Evolutionary conservation across 2,888 invertebrate genomes (phyloP).

Genomic region (Brachyopa scutellaris): DNA sequence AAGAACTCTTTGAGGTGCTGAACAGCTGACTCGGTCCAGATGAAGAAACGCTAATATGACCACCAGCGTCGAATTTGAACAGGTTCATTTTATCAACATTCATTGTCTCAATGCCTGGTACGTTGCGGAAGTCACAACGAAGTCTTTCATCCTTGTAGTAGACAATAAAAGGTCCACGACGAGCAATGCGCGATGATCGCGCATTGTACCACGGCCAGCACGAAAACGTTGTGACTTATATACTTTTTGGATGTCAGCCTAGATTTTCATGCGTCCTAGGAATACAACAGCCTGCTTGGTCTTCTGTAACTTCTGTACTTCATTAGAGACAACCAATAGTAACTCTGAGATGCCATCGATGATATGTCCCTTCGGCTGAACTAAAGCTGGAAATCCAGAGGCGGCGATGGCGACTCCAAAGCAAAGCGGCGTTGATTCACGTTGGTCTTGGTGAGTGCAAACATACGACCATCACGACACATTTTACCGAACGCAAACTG

Average conservation of each 20-base stretch:
- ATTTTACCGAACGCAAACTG: slow-evolving; percentile 99
- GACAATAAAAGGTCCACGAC: slow-evolving; percentile 97
- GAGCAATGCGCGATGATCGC: slow-evolving; percentile 98
- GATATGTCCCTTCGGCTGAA: slow-evolving; percentile 96
- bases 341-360: slow-evolving; percentile 97
- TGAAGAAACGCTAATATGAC: slow-evolving; percentile 99
- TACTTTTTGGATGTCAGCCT: slow-evolving; percentile 99
- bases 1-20: slow-evolving; percentile 95
- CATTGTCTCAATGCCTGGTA: slow-evolving; percentile 97
- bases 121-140: slow-evolving; percentile 98
- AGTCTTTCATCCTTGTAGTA: slow-evolving; percentile 98
- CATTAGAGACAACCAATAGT: slow-evolving; percentile 97
- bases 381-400: slow-evolving; percentile 96
- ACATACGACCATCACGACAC: slow-evolving; percentile 99
- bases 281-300: slow-evolving; percentile 99
- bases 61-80: slow-evolving; percentile 97
- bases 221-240: slow-evolving; percentile 98
- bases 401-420: slow-evolving; percentile 98
- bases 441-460: slow-evolving; percentile 99
- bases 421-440: slow-evolving; percentile 98
- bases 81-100: slow-evolving; percentile 95
- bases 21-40: slow-evolving; percentile 99
- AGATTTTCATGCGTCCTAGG: slow-evolving; percentile 95
- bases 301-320: slow-evolving; percentile 97
- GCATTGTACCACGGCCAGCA: slow-evolving; percentile 99